A percentile compares a stretch with the other conserved stretches of the same genome.
Conservation (phyloP, 2,113 vertebrate genomes). For the Chamaetylas fuelleborni region DNA sequence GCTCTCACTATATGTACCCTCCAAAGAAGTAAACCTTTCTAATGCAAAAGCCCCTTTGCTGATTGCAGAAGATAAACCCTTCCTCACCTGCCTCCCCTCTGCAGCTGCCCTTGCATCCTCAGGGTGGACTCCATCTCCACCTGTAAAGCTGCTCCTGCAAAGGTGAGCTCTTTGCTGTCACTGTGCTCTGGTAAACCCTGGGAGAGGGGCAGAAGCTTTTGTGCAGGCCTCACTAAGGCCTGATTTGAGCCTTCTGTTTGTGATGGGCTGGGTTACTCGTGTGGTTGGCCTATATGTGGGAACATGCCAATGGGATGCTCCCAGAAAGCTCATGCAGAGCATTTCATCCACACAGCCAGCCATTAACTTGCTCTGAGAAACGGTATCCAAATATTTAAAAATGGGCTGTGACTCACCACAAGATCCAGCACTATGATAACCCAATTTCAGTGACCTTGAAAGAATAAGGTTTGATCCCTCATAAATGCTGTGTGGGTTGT, state of each 20-base stretch:
- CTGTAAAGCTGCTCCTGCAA: background rate
- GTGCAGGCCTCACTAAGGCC: background rate
- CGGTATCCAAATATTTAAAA: background rate
- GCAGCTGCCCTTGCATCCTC: rapidly evolving
- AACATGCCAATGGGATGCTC: background rate
- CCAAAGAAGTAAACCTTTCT: background rate
- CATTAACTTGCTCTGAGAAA: background rate
- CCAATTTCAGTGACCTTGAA: background rate
- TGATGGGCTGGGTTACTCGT: background rate
- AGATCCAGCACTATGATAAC: background rate
- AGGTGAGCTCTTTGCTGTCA: background rate
- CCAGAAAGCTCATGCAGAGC: background rate
- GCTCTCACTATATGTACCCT: background rate
- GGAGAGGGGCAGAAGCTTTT: background rate
- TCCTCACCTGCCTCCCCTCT: background rate
- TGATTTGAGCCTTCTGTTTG: background rate
- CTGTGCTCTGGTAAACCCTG: background rate
- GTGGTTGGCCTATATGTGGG: rapidly evolving
- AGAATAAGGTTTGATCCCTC: background rate
- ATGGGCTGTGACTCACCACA: background rate
- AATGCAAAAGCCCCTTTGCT: background rate
- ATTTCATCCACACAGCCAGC: background rate
- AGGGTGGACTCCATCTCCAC: background rate
- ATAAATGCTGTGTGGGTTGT: background rate
- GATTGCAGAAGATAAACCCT: background rate